Base-by-base conservation (phyloP, 2,797 vertebrate genomes). In the Nyctalus aviator region DNA sequence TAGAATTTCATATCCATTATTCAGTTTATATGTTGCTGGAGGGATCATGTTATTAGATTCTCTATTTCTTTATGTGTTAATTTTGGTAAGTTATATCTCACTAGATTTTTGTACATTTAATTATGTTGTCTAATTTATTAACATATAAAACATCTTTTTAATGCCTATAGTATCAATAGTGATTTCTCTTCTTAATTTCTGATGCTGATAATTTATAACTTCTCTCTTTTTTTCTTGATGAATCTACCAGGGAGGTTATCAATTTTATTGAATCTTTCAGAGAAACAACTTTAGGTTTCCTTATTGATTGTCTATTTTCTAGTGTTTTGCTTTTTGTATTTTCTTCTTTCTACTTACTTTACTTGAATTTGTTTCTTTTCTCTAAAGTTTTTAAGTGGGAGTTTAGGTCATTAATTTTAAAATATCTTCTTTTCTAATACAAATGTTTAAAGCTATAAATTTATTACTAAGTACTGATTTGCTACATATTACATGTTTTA, bases 101-200 rank as follows among this genome's bases (percentile, higher is more conserved):
- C 9, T 55, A 66, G 35, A 53, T 48, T 35, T 88, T 75, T 84
- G 78, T 55, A 27, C 20, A 66, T 55, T 83, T 90, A 75, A 73
- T 90, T 75, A 72, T 41, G 25, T 73, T 82, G 17, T 73, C 14
- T 90, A 44, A 84, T 76, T 75, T 91, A 66, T 75, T 72, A 64
- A 32, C 69, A 90, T n/a, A n/a, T 50, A 82, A 64, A 73, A 23
- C 32, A 64, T 59, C 79, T 53, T 66, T 75, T 55, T 53, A 73
- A 83, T 25, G 44, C 30, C 46, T 66, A 10, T 53, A 44, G 30
- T 41, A 91, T 55, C 35, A 55, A 23, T 64, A 84, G 46, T 75
- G 10, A 89, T n/a, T 66, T 84, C 20, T 37, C 32, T 3, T 83
- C 25, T 37, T 84, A 64, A 84, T 75, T 83, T 71, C 69, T 75